These are phyloP conservation scores for Macrosoma leucophasiata DNA, from an alignment of 2,888 invertebrate species.

Conservation along the genomic window DNA sequence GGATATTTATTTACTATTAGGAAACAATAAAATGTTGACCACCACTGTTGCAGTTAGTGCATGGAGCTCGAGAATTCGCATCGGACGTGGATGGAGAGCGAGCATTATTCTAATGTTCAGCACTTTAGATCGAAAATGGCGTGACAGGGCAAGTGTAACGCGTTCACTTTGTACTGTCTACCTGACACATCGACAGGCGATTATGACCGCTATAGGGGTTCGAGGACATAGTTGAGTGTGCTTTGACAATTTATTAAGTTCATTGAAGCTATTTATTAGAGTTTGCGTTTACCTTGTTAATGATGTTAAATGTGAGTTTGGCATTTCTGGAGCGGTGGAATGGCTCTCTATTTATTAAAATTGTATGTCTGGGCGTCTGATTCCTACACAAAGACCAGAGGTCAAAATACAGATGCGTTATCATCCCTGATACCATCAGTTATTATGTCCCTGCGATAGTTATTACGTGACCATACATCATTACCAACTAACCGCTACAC, in stretches of 20 bases:
- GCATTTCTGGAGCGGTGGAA: too few relatives aligned
- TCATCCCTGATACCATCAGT: too few relatives aligned
- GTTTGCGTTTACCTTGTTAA: conserved; percentile 10
- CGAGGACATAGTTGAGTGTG: conserved; percentile 28
- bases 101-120: conserved; percentile 59
- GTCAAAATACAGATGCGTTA: too few relatives aligned
- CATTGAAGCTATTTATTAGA: conserved; percentile 40
- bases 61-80: conserved; percentile 46
- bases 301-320: too few relatives aligned
- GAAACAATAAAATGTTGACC: conserved; percentile 35
- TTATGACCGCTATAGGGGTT: conserved; percentile 50
- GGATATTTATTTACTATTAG: too few relatives aligned
- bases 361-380: too few relatives aligned
- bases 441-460: too few relatives aligned
- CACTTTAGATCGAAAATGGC: conserved; percentile 53
- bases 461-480: too few relatives aligned
- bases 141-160: conserved; percentile 42
- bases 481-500: too few relatives aligned
- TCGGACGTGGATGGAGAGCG: conserved; percentile 53
- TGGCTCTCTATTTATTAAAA: too few relatives aligned
- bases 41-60: conserved; percentile 35
- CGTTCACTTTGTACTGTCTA: conserved; percentile 41
- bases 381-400: too few relatives aligned
- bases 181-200: conserved; percentile 52
- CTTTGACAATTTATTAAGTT: conserved; percentile 42